Evolutionary conservation across 2,888 invertebrate species (phyloP).

Genomic region (Drosophila cognata): DNA sequence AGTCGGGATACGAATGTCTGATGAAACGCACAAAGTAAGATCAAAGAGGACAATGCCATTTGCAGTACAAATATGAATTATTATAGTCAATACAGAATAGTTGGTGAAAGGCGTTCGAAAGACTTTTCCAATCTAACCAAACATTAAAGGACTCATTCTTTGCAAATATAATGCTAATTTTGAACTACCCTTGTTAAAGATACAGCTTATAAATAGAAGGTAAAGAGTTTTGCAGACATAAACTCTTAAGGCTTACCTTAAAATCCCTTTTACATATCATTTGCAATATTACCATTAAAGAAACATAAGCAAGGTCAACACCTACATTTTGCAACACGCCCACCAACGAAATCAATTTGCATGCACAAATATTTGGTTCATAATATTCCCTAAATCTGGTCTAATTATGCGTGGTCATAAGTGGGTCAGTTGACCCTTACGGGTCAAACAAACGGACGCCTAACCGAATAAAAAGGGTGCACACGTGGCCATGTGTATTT

Average conservation of each 20-base stretch:
- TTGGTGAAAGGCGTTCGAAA: not conserved
- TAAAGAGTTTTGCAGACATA: not conserved
- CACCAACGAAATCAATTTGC: conserved; percentile 62
- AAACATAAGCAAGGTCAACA: conserved; percentile 16
- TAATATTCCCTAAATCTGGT: conserved; percentile 41
- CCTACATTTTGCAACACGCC: conserved; percentile 3
- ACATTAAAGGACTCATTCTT: not conserved
- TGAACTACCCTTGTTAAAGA: not conserved
- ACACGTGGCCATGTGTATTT: conserved; percentile 27
- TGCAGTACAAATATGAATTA: not conserved
- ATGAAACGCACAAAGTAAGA: conserved; percentile 22
- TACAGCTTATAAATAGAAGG: not conserved
- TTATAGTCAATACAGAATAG: not conserved
- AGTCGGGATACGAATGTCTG: conserved; percentile 14
- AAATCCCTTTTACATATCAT: conserved; percentile 9
- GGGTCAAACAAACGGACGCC: conserved; percentile 22
- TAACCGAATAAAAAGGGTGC: conserved; percentile 12
- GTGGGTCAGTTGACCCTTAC: conserved; percentile 50
- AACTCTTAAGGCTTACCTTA: not conserved
- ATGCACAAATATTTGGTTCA: conserved; percentile 66
- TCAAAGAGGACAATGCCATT: conserved; percentile 13
- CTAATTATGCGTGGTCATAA: conserved; percentile 76
- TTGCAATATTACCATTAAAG: conserved; percentile 17
- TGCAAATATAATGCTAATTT: not conserved
- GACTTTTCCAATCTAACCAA: not conserved